A percentile compares a stretch with the other conserved stretches of the same genome.
These are phyloP conservation scores for Otolemur crassicaudatus DNA, from an alignment of 2,797 vertebrate genomes.

Conservation along the genomic window DNA sequence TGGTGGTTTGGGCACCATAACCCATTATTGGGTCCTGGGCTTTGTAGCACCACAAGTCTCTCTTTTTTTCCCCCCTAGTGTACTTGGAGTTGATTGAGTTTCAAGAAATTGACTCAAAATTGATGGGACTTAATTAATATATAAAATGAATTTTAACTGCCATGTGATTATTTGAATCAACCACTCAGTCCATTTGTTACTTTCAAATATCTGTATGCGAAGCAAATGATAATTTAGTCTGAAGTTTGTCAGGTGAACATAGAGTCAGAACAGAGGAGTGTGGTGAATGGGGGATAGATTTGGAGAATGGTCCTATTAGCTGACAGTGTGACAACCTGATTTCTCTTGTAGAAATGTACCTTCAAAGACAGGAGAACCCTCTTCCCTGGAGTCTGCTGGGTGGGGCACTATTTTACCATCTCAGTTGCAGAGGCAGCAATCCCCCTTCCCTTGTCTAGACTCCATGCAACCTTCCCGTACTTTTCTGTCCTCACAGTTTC, in stretches of 20 bases:
- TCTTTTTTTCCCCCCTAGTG: background rate
- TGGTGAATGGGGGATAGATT: background rate
- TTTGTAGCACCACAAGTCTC: background rate
- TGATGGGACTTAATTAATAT: constrained; percentile 47
- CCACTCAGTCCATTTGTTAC: constrained; percentile 10
- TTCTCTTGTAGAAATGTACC: background rate
- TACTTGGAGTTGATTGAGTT: constrained; percentile 26
- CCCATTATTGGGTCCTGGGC: background rate
- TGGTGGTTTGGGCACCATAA: background rate
- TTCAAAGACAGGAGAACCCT: background rate
- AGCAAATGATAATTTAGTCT: constrained; percentile 12
- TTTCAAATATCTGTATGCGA: background rate
- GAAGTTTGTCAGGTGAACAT: background rate
- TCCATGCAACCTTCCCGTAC: background rate
- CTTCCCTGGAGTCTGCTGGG: background rate
- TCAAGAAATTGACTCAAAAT: background rate
- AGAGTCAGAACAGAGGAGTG: background rate
- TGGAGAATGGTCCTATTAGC: background rate
- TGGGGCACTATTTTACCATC: background rate
- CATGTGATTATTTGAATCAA: background rate
- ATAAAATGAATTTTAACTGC: constrained; percentile 21
- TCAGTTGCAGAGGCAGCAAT: background rate
- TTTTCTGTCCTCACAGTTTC: constrained; percentile 22
- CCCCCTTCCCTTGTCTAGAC: constrained; percentile 1
- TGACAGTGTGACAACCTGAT: background rate